Evolutionary conservation across 2,113 vertebrate genomes (phyloP), one percentile per base, ranked within the genome.

Genomic region (Sinocyclocheilus anophthalmus): DNA sequence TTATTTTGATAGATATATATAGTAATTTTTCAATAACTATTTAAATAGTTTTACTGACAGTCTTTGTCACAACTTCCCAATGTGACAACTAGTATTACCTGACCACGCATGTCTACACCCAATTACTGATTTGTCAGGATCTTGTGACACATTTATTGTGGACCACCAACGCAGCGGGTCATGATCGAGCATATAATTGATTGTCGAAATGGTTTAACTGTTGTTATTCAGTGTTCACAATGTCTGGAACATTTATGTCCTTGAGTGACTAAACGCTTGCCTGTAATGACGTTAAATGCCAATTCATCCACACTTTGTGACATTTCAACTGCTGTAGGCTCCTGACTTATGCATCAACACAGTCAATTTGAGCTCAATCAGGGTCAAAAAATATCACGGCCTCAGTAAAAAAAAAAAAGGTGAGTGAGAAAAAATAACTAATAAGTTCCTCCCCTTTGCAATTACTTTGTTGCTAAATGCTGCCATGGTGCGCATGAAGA

Each of bases 401-500:
- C 57, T 76, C 59, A 42, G 65, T n/a, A 26, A 50, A 13, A 67
- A 50, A 65, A 39, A 13, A 59, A 50, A 65, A 18, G 16, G 26
- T 77, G n/a, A 24, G 59, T 48, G 18, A 65, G 30, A 42, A 76
- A 77, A 45, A 73, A 82, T n/a, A 63, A 81, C 30, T 76, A 86
- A 81, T 59, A 70, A 82, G 33, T 81, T 80, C 20, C 37, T 77
- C 22, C 67, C 30, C 26, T 72, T 16, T 61, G 72, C 82, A 84
- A 87, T 86, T 85, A 82, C 67, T 82, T 88, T 82, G 18, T 73
- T 84, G 84, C 76, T 69, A 86, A 88, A 86, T 16, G 37, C 86
- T n/a, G 72, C 75, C 65, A 63, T 83, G 78, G 70, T 55, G 11
- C 6, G 42, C 57, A 59, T 37, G 45, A 86, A 86, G 55, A 79